phyloP scores from a whole-genome alignment of 2,113 vertebrate genomes.

The Carlito syrichta region DNA sequence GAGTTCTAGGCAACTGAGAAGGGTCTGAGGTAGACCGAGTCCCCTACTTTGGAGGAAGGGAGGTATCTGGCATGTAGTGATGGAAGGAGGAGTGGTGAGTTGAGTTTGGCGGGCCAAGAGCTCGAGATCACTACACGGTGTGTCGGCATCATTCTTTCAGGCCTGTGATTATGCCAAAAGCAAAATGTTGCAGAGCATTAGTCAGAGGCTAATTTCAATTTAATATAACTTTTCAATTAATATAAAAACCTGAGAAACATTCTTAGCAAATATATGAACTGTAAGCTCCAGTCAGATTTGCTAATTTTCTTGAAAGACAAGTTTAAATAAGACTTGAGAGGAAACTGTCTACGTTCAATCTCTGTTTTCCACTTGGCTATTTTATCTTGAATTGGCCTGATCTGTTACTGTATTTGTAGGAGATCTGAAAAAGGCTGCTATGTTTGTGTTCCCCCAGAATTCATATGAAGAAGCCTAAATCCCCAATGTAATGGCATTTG shows the following conservation, averaged over 20 bases:
- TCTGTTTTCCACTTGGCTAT: not conserved
- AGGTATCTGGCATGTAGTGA: accelerated
- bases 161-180: not conserved
- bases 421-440: not conserved
- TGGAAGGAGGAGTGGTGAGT: accelerated
- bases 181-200: not conserved
- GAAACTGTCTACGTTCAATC: not conserved
- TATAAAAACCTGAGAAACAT: not conserved
- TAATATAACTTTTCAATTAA: not conserved
- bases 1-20: not conserved
- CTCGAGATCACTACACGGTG: not conserved
- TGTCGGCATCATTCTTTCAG: not conserved
- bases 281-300: not conserved
- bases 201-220: not conserved
- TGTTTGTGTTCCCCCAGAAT: not conserved
- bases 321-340: not conserved
- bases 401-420: not conserved
- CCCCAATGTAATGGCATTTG: not conserved
- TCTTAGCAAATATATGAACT: not conserved
- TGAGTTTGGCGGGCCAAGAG: not conserved
- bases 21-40: not conserved
- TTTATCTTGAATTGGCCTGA: not conserved
- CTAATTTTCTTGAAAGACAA: slow-evolving; percentile 10
- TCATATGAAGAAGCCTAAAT: not conserved
- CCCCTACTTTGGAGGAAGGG: not conserved